Evolutionary conservation across 2,113 vertebrate species (phyloP).

Genomic region (Semnornis frantzii): DNA sequence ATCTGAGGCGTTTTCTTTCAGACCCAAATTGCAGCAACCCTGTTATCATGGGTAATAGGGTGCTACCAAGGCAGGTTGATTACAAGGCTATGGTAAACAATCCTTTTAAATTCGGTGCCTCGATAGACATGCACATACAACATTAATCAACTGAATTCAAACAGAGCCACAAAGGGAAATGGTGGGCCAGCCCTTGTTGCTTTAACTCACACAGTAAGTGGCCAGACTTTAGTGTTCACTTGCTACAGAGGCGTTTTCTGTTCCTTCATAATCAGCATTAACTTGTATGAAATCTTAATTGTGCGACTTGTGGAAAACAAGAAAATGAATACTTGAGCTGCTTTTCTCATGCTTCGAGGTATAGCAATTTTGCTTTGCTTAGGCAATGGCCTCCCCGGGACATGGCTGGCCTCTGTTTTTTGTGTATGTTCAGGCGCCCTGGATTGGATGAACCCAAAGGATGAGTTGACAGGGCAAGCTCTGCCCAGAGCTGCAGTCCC

Average conservation of each 20-base stretch:
- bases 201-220: conserved; percentile 68
- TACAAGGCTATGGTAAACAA: conserved; percentile 87
- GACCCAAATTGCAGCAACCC: conserved; percentile 81
- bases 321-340: not conserved
- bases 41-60: conserved; percentile 85
- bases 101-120: conserved; percentile 72
- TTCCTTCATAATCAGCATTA: not conserved
- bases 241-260: not conserved
- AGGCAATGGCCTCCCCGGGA: not conserved
- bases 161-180: conserved; percentile 53
- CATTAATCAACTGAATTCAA: conserved; percentile 82
- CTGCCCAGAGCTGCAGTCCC: fast-evolving
- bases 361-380: not conserved
- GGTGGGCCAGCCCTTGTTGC: conserved; percentile 10
- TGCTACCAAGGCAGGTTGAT: conserved; percentile 86
- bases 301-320: not conserved
- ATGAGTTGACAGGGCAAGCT: fast-evolving
- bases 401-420: not conserved
- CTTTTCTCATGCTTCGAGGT: not conserved
- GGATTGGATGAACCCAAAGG: fast-evolving
- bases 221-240: conserved; percentile 20
- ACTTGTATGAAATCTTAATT: conserved; percentile 56
- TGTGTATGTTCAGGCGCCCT: not conserved
- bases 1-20: conserved; percentile 71
- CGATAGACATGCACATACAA: conserved; percentile 70